These are phyloP conservation scores for Holacanthella duospinosa DNA, from an alignment of 2,888 invertebrate genomes.

Conservation along the genomic window DNA sequence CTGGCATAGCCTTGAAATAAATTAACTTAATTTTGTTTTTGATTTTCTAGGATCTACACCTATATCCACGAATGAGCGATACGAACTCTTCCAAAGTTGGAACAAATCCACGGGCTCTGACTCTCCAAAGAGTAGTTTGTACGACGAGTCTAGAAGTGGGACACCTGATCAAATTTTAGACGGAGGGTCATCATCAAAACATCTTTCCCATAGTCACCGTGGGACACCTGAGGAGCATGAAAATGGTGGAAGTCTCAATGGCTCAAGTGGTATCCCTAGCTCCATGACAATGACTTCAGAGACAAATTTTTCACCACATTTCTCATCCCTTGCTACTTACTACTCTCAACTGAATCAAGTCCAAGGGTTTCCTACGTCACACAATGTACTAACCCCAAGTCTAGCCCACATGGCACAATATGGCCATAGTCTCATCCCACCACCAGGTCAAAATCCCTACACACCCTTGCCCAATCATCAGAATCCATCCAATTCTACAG, in stretches of 20 bases:
- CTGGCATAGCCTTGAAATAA: too few species aligned
- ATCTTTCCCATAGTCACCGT: conserved; percentile 19
- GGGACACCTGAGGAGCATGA: conserved; percentile 27
- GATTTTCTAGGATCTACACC: conserved; percentile 31
- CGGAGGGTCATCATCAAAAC: conserved; percentile 7
- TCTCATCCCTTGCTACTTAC: conserved; percentile 33
- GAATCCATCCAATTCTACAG: conserved; percentile 19
- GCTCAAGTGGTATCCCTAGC: conserved; percentile 15
- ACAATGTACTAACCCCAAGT: conserved; percentile 26
- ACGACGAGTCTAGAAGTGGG: conserved; percentile 34
- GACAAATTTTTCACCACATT: conserved; percentile 30
- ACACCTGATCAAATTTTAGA: conserved; percentile 32
- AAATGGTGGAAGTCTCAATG: conserved; percentile 21
- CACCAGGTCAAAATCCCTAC: conserved; percentile 35
- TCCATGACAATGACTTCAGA: conserved; percentile 29
- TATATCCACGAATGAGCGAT: conserved; percentile 36
- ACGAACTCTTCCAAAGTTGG: conserved; percentile 35
- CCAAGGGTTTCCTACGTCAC: conserved; percentile 24
- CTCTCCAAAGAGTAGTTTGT: conserved; percentile 37
- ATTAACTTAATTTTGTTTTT: conserved; percentile 5
- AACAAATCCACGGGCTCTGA: conserved; percentile 36
- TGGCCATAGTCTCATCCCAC: conserved; percentile 26
- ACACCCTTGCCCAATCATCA: conserved; percentile 32
- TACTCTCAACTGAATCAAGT: conserved; percentile 43
- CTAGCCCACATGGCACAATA: conserved; percentile 35